Evolutionary conservation across 2,888 invertebrate species (phyloP), one percentile per base, ranked within the genome.

Genomic region (Drosophila trichaetosa): DNA sequence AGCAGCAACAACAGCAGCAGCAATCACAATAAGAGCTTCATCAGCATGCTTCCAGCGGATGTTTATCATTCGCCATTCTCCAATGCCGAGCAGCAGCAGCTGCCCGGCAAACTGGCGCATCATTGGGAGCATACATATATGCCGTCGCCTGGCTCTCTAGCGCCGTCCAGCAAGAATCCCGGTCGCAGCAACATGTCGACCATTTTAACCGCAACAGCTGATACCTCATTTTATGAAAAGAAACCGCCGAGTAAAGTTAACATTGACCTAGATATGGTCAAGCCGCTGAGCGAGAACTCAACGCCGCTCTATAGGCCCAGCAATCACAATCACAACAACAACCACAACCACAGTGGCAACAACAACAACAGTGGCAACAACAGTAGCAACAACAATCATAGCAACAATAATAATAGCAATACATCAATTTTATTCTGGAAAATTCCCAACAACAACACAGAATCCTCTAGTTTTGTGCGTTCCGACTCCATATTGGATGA

Each of bases 401-500:
- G 57, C 40, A 69, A 65, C 59, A 81, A 54, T 62, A 81, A 57
- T 64, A 81, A 65, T 57, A 79, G 70, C 51, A 68, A 42, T 36
- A 82, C 67, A 40, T 70, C 88, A 8, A 46, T 84, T 24, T 46
- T 87, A 21, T 73, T 70, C 21, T 82, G 85, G 80, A 69, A 76
- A 21, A 74, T 75, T 69, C 46, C 71, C 10, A 79, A 75, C 49
- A 87, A 87, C 24, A 24, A 46, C 16, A 8, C 46, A 42, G 87
- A 87, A 42, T 68, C 75, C 4, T 73, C 92, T 52, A 90, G 86
- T 49, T 93, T 93, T 83, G 93, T 93, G 21, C 94, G 94, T 36
- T 94, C 94, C 38, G 95, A 95, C 87, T 94, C 94, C 16, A 94
- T 95, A 78, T 90, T 95, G 69, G 94, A 94, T 68, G 95, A 95